These are phyloP conservation scores for Podarcis siculus DNA, from an alignment of 2,797 vertebrate species.

Conservation along the genomic window DNA sequence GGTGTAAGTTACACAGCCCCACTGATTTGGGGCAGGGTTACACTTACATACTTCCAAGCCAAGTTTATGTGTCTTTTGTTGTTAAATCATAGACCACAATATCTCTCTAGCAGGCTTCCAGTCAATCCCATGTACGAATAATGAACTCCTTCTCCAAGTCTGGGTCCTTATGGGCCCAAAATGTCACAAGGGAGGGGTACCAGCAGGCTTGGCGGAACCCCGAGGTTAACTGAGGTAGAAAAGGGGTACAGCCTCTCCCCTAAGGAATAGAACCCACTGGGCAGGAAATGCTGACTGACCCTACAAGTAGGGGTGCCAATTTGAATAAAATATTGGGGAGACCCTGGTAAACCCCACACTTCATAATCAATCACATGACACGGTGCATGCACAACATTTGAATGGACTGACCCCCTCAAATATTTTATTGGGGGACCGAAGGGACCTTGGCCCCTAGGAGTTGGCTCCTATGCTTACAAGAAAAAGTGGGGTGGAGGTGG, in stretches of 20 bases:
- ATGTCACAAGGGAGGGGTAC: background rate
- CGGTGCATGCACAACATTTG: no score
- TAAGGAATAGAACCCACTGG: no score
- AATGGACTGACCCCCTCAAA: no score
- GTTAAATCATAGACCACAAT: slow-evolving; percentile 34
- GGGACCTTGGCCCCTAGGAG: no score
- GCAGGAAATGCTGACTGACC: background rate
- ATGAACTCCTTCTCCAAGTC: background rate
- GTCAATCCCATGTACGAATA: background rate
- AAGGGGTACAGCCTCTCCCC: background rate
- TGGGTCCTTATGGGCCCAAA: background rate
- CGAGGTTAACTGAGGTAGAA: background rate
- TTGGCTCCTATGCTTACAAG: no score
- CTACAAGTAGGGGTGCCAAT: no score
- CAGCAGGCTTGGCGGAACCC: background rate
- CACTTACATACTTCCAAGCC: slow-evolving; percentile 55
- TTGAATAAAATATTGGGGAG: no score
- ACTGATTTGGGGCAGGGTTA: slow-evolving; percentile 24
- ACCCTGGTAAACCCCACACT: no score
- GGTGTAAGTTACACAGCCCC: no score
- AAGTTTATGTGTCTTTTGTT: slow-evolving; percentile 16
- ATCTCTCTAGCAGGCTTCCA: slow-evolving; percentile 37
- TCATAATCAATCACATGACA: no score
- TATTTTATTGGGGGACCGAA: no score
- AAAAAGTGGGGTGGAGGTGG: background rate